Percentiles rank a stretch among this genome's conserved stretches.
Evolutionary conservation across 2,113 vertebrate species (phyloP).

Genomic region (Cryptomyrus ogoouensis): DNA sequence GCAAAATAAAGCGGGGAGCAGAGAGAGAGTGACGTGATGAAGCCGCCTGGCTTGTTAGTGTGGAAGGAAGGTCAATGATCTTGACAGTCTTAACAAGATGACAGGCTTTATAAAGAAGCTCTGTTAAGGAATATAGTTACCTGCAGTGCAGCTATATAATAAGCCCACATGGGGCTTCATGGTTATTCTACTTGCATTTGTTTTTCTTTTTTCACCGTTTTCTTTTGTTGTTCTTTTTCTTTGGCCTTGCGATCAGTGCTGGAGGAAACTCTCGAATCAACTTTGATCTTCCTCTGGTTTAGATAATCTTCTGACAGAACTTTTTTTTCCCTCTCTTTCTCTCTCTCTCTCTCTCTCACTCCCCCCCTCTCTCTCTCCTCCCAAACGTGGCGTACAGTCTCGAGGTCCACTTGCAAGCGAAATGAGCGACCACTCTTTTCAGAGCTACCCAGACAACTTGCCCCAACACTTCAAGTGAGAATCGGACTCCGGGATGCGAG

Average conservation of each 20-base stretch:
- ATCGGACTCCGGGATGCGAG: slow-evolving; percentile 57
- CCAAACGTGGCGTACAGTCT: slow-evolving; percentile 49
- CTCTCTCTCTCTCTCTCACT: background rate
- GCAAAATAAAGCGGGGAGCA: slow-evolving; percentile 50
- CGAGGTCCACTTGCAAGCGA: slow-evolving; percentile 42
- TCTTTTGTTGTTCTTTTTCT: slow-evolving; percentile 65
- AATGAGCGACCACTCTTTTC: slow-evolving; percentile 50
- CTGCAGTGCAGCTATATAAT: slow-evolving; percentile 76
- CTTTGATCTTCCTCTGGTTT: slow-evolving; percentile 53
- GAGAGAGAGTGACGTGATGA: slow-evolving; percentile 55
- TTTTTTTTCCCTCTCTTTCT: background rate
- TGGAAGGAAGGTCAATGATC: slow-evolving; percentile 73
- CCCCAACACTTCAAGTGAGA: slow-evolving; percentile 65
- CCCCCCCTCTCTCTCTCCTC: slow-evolving; percentile 18
- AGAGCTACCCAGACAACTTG: slow-evolving; percentile 55
- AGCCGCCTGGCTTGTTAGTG: slow-evolving; percentile 60
- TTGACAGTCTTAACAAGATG: slow-evolving; percentile 76
- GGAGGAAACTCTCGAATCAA: slow-evolving; percentile 55
- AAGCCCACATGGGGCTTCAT: slow-evolving; percentile 78
- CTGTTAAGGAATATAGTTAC: slow-evolving; percentile 67
- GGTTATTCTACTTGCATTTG: slow-evolving; percentile 61
- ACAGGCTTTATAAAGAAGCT: slow-evolving; percentile 80
- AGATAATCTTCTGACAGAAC: slow-evolving; percentile 66
- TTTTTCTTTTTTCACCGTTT: slow-evolving; percentile 61
- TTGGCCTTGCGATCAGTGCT: slow-evolving; percentile 49